Conservation (phyloP, 1,140 invertebrate species). For the Psilanteris sp. region DNA sequence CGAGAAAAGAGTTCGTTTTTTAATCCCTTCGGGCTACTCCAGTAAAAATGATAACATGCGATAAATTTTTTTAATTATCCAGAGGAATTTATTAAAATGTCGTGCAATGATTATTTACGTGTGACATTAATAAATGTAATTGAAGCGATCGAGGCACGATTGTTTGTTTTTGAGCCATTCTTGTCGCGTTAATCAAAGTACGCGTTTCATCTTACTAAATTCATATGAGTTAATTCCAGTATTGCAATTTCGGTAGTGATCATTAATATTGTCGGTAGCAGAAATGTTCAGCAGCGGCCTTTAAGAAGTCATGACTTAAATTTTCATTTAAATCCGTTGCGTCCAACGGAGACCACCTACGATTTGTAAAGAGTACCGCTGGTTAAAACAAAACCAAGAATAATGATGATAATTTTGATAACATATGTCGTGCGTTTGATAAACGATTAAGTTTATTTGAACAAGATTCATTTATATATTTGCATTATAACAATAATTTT, state of each 20-base stretch:
- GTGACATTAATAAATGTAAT: conserved; percentile 43
- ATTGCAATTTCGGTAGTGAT: conserved; percentile 69
- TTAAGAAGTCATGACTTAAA: conserved; percentile 75
- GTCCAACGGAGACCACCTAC: conserved; percentile 76
- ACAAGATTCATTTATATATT: conserved; percentile 1
- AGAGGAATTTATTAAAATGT: conserved; percentile 28
- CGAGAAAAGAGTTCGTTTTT: conserved; percentile 67
- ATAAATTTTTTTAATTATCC: conserved; percentile 16
- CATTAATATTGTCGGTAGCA: conserved; percentile 76
- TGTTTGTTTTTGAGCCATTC: conserved; percentile 5
- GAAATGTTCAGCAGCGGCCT: conserved; percentile 66
- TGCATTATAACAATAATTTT: too few relatives aligned
- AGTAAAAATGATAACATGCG: background rate
- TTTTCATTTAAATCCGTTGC: conserved; percentile 79
- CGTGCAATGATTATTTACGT: conserved; percentile 8
- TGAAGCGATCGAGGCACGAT: conserved; percentile 1
- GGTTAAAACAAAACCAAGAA: conserved; percentile 29
- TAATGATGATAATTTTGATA: conserved; percentile 35
- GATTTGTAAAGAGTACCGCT: conserved; percentile 65
- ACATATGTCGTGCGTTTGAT: conserved; percentile 35
- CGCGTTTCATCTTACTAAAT: conserved; percentile 16
- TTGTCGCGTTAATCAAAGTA: conserved; percentile 28
- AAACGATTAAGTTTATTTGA: conserved; percentile 48
- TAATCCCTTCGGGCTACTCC: conserved; percentile 3
- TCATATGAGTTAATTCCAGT: conserved; percentile 45